Evolutionary conservation across 2,797 vertebrate genomes (phyloP).

Genomic region (Lepidocolaptes lacrymiger): DNA sequence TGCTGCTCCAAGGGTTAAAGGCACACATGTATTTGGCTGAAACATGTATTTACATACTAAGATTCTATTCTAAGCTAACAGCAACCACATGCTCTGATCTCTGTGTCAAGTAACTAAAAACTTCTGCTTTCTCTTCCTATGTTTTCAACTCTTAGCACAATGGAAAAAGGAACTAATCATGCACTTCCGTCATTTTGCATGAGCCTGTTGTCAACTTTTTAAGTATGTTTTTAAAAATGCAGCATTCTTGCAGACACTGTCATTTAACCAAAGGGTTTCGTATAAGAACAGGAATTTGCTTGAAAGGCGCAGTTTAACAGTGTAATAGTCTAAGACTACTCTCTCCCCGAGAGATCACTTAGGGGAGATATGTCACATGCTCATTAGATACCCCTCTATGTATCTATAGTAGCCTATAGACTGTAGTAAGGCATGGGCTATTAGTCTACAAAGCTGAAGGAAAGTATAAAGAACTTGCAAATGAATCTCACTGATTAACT

Average conservation of each 20-base stretch:
- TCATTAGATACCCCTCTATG: neutral
- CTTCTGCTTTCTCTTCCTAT: neutral
- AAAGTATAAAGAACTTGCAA: neutral
- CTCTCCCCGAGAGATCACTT: neutral
- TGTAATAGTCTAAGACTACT: neutral
- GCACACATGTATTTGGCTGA: neutral
- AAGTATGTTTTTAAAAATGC: neutral
- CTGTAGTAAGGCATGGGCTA: neutral
- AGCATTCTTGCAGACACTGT: neutral
- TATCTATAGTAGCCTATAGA: neutral
- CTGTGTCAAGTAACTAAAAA: neutral
- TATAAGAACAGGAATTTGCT: neutral
- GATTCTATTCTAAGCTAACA: neutral
- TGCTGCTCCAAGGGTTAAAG: neutral
- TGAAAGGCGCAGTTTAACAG: neutral
- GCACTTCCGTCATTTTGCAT: neutral
- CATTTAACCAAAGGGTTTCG: neutral
- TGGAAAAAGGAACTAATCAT: neutral
- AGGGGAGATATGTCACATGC: neutral
- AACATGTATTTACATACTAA: neutral
- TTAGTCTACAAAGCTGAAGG: neutral
- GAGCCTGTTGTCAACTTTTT: neutral
- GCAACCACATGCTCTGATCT: neutral
- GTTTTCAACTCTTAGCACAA: neutral
- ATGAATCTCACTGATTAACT: neutral